Conservation (phyloP, 2,888 invertebrate genomes). For the Drosophila cognata region DNA sequence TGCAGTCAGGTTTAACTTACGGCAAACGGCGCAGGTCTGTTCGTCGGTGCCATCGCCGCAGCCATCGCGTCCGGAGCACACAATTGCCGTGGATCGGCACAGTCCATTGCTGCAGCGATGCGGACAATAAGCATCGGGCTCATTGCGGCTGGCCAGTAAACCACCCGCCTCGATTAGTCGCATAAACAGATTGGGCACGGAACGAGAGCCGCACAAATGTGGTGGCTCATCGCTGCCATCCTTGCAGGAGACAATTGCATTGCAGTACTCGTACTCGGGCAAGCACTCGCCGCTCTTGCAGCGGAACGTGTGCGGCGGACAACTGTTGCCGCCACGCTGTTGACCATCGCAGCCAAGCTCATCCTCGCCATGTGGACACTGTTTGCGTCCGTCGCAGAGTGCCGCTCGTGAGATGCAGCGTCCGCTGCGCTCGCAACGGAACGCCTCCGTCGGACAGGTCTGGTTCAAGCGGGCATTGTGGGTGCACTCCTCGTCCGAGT, state of each 20-base stretch:
- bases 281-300: constrained; percentile 94
- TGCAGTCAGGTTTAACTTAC: constrained; percentile 87
- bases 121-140: constrained; percentile 87
- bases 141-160: constrained; percentile 68
- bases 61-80: constrained; percentile 95
- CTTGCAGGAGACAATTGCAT: constrained; percentile 93
- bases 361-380: constrained; percentile 92
- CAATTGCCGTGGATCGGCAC: constrained; percentile 94
- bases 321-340: constrained; percentile 86
- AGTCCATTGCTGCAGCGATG: constrained; percentile 94
- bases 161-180: constrained; percentile 82
- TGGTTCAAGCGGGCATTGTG: constrained; percentile 84
- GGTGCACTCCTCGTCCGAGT: constrained; percentile 93
- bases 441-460: constrained; percentile 90
- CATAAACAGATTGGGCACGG: constrained; percentile 84
- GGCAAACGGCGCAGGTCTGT: constrained; percentile 92
- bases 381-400: constrained; percentile 92
- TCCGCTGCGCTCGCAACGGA: constrained; percentile 89
- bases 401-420: constrained; percentile 92
- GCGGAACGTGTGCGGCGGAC: constrained; percentile 93
- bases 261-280: constrained; percentile 96
- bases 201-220: constrained; percentile 88
- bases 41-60: constrained; percentile 97
- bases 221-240: constrained; percentile 96
- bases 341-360: constrained; percentile 89